phyloP scores from a whole-genome alignment of 2,888 invertebrate genomes.

The Lamproptera curius region DNA sequence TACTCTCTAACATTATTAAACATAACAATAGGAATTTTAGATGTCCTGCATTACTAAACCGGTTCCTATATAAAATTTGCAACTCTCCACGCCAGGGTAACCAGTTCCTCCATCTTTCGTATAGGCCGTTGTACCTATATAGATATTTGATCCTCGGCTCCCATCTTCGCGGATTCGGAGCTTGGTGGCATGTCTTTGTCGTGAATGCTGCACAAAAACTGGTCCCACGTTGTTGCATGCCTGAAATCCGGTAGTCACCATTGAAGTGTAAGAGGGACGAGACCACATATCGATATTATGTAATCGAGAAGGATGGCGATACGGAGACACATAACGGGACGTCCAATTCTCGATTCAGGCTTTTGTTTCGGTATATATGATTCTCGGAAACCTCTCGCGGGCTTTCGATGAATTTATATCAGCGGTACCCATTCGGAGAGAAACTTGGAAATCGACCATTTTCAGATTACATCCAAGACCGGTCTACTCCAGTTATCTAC shows the following conservation, averaged over 20 bases:
- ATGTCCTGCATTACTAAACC: no score
- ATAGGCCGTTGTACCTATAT: slow-evolving; percentile 17
- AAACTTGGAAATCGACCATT: background rate
- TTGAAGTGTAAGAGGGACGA: slow-evolving; percentile 59
- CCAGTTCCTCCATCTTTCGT: slow-evolving; percentile 14
- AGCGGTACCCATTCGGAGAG: no score
- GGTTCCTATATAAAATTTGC: background rate
- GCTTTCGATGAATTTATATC: slow-evolving; percentile 36
- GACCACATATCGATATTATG: slow-evolving; percentile 25
- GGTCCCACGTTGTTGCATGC: slow-evolving; percentile 51
- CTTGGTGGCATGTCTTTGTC: slow-evolving; percentile 35
- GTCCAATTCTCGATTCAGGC: slow-evolving; percentile 39
- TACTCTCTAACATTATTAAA: no score
- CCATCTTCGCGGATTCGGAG: slow-evolving; percentile 31
- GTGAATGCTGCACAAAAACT: slow-evolving; percentile 56
- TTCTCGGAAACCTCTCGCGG: slow-evolving; percentile 43
- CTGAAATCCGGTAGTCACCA: slow-evolving; percentile 61
- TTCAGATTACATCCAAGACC: no score
- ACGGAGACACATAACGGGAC: slow-evolving; percentile 58
- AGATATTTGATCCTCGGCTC: slow-evolving; percentile 24
- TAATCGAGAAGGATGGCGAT: slow-evolving; percentile 40
- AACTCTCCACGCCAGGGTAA: slow-evolving; percentile 8
- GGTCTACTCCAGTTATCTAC: no score
- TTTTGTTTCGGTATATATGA: slow-evolving; percentile 49
- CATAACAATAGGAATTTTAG: no score